Base-by-base conservation (phyloP, 2,797 vertebrate genomes). In the Aulostomus chinensis region DNA sequence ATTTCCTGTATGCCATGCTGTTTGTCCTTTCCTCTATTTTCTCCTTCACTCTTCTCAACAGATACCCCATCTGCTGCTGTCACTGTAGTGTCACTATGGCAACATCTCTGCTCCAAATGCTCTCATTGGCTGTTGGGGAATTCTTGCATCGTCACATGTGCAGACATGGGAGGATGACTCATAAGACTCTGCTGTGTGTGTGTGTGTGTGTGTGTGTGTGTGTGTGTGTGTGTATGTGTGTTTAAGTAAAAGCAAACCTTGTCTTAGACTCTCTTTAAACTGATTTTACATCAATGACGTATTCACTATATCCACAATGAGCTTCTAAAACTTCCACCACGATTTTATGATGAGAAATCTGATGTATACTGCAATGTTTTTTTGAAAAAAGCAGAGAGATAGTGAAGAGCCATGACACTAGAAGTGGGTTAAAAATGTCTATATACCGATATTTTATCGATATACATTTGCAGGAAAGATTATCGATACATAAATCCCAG, bases 21-120 rank as follows among this genome's bases (percentile, higher is more conserved):
- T 46, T 60, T 48, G 12, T 55, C 54, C 30, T 47, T 17, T 17
- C 29, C 32, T 54, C 36, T 31, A 2, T 43, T 36, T 32, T 57
- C 21, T 34, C 30, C 35, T 46, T 42, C 28, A 12, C 36, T 41
- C 37, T 9, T 47, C 50, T 58, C 40, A 36, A 53, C 51, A 70
- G 40, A 52, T 54, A 48, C 28, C 51, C 35, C 73, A 74, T 77
- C 70, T 81, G 73, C 70, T 72, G 48, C 80, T 83, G 77, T 81
- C 67, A 72, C 63, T 64, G 61, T 28, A 43, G 1, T 25, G 73
- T 87, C 55, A 52, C 85, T 76, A 87, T 62, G 61, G 81, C 58
- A 83, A 83, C 75, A 65, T 28, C 67, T 49, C 47, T 15, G 17
- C 18, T 63, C 43, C 25, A 10, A 40, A 56, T 17, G 60, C 54